Base-by-base conservation (phyloP, 1,140 invertebrate species). In the Penaeus chinensis region DNA sequence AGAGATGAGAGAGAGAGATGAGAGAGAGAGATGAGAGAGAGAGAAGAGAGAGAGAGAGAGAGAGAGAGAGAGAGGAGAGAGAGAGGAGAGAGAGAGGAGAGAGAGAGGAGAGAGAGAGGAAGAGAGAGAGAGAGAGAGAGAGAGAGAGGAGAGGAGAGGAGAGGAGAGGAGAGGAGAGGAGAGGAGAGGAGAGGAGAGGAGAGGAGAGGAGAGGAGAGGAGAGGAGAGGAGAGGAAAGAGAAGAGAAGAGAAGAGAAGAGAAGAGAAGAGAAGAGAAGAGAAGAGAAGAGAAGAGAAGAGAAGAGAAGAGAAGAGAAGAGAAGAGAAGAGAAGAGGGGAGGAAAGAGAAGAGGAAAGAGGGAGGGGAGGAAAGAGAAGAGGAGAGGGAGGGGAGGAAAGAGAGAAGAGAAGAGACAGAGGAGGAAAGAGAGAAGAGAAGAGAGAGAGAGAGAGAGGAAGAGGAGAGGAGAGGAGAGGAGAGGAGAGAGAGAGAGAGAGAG, bases 331-430 rank as follows among this genome's bases (percentile, higher is more conserved):
- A n/a, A 65, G 63, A 65, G 63, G 63, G 63, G 63, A n/a, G 20
- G 63, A n/a, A 65, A 65, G 63, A 65, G 63, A 65, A 65, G 63
- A 65, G 63, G 63, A n/a, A n/a, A 65, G 63, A n/a, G n/a, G n/a
- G 63, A 65, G 63, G n/a, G 63, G 63, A 65, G 63, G 63, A 65
- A 65, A n/a, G 63, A n/a, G 63, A n/a, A 65, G n/a, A 65, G n/a
- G 63, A 65, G 63, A 65, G 63, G n/a, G n/a, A n/a, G n/a, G n/a
- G n/a, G n/a, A n/a, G n/a, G n/a, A n/a, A n/a, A n/a, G n/a, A n/a
- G n/a, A n/a, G n/a, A n/a, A n/a, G n/a, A n/a, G n/a, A n/a, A n/a
- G n/a, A n/a, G n/a, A n/a, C n/a, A n/a, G n/a, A n/a, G n/a, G n/a
- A n/a, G n/a, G n/a, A n/a, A n/a, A n/a, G n/a, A n/a, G n/a, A n/a